Base-by-base conservation (phyloP, 1,140 invertebrate genomes). In the Cataglyphis hispanica region DNA sequence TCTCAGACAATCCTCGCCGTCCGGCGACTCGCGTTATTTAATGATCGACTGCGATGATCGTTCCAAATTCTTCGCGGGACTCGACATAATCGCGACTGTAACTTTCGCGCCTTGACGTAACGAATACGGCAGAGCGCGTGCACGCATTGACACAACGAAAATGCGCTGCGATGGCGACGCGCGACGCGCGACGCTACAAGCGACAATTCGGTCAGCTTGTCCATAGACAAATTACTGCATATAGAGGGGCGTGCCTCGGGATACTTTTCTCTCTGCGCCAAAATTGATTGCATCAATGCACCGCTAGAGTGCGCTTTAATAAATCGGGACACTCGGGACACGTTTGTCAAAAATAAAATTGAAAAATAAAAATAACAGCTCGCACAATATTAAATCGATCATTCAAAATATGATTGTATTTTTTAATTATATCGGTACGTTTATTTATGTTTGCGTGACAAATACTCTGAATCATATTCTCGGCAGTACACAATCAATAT, bases 11-110 rank as follows among this genome's bases (percentile, higher is more conserved):
- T 13, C 31, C 25, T 66, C 16, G 6, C 3, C 5, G 40, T 67
- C 10, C 22, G 75, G 19, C 66, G 19, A 43, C 25, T 63, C 75
- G 84, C 91, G 93, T 91, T 94, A 94, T 93, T 94, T 93, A 16
- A 93, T 91, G 66, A 91, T 91, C 53, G 91, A 88, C 56, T 87
- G 86, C 60, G 84, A 84, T 50, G 91, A 70, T 67, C 84, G 76
- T 72, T 70, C 46, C 66, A 75, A 56, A 81, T 83, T 77, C 76
- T 80, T 83, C 22, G 53, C 16, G 43, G 3, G 58, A 76, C 53
- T 87, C 84, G 56, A 81, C 89, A 91, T 91, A 86, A 91, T 90
- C 84, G 70, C 31, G 13, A 70, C 16, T 46, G 34, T 16, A 58
- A 31, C 5, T 5, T 22, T 56, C 16, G 34, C 10, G 34, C 5